A percentile compares a stretch with the other conserved stretches of the same genome.
Conservation (phyloP, 2,888 invertebrate species). For the Acanthococcus lagerstroemiae region DNA sequence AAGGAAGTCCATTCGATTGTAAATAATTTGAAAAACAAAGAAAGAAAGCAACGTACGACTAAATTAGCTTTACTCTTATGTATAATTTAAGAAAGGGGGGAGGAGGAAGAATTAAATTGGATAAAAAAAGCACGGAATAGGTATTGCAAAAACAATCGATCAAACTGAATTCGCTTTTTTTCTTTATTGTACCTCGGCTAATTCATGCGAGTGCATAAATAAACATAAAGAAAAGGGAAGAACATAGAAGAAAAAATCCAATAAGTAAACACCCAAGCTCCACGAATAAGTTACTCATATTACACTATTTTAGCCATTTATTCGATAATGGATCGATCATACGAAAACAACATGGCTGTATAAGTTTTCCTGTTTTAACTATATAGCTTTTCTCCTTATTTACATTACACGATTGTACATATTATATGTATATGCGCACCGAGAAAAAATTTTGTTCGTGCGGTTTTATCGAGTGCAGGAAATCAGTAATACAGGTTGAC, state of each 20-base stretch:
- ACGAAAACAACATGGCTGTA: conserved; percentile 1
- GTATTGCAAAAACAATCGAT: conserved; percentile 21
- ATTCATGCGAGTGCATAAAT: conserved; percentile 15
- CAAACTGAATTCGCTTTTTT: conserved; percentile 13
- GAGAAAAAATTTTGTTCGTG: not conserved
- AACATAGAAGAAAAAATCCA: not conserved
- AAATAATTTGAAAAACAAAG: not conserved
- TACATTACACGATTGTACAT: not conserved
- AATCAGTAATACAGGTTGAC: not conserved
- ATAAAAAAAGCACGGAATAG: conserved; percentile 4
- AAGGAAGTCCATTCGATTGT: not conserved
- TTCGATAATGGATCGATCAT: conserved; percentile 26
- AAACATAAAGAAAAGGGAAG: not conserved
- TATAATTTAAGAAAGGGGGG: not conserved
- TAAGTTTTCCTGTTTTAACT: no score
- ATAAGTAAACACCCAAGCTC: not conserved
- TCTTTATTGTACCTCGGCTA: conserved; percentile 6
- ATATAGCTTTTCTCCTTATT: no score
- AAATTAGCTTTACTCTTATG: not conserved
- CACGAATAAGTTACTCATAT: conserved; percentile 11
- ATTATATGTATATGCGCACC: not conserved
- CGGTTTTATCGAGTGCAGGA: not conserved
- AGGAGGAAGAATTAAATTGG: not conserved
- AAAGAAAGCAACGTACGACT: not conserved
- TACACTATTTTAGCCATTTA: conserved; percentile 18